Evolutionary conservation across 35 echinoderm and acorn worm species (phyloP), one percentile per base, ranked within the genome.

Genomic region (Hemicentrotus pulcherrimus): DNA sequence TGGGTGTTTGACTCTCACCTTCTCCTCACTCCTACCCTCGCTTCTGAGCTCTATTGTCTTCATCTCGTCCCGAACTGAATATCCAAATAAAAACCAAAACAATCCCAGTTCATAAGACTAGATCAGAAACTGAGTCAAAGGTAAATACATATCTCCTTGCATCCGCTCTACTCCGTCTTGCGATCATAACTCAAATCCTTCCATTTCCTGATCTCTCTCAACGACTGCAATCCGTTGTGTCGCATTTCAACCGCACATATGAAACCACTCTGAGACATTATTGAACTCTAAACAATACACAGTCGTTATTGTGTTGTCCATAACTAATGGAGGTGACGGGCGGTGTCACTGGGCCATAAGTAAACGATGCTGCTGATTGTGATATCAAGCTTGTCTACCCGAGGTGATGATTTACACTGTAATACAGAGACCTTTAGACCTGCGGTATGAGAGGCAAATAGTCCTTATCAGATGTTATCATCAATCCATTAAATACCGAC

Each of bases 381-480:
- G 65, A 78, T 78, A 78, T 28, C 5, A 18, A 78, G 22, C 65
- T 78, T 78, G 65, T 78, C 65, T 78, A n/a, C 65, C 50, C 6
- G 24, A n/a, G 24, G 65, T 78, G 65, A 78, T 78, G 65, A 78
- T 78, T 78, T 78, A 78, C 65, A 78, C 22, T n/a, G 65, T 78
- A 78, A 78, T 78, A 78, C 65, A 78, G 65, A 78, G 65, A 78
- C 65, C 65, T 78, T 78, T 78, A 78, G 65, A 78, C 65, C 65
- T 78, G 65, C 65, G 65, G 65, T 78, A 22, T 78, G 16, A 78
- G 65, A 78, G 22, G 65, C 65, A 78, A 78, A 78, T 78, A 78
- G 65, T 78, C 65, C 65, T 78, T 78, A 78, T 78, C 65, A 78
- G 65, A 78, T 22, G 24, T 78, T 78, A 78, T 78, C 65, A 78